Base-by-base conservation (phyloP, 2,888 invertebrate genomes). In the Nowickia ferox region DNA sequence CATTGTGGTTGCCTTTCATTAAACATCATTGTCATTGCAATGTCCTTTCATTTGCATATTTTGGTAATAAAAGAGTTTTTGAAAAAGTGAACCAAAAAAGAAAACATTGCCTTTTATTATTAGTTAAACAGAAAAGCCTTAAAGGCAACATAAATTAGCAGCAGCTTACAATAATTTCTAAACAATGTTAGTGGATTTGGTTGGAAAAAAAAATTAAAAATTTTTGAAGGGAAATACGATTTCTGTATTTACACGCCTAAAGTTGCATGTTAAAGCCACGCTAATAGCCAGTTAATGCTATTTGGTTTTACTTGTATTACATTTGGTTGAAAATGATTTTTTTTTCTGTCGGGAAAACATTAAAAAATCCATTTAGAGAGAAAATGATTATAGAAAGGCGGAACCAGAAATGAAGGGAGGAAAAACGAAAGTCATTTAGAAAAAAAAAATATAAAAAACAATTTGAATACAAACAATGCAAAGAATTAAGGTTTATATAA, bases 31-130 rank as follows among this genome's bases (percentile, higher is more conserved):
- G 38, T 38, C 61, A 75, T 48, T 63, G 63, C 38, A 44, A 59
- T 78, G 85, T 77, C 72, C 61, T 40, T 77, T 77, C 51, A 84
- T 84, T 85, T 85, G 68, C 84, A 81, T 85, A 81, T 85, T 85
- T 81, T 74, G 22, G 11, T 74, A 74, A 84, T 77, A 77, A 74
- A 30, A 66, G 48, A 30, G 15, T 53, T 75, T 72, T 84, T 75
- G 3, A 6, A 65, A 66, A 78, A 65, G n/a, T n/a, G 13, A 42
- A 13, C 5, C 13, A 15, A 3, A 19, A 40, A 44, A 65, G 40
- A 9, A n/a, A 9, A 48, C 57, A 40, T 11, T 51, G 42, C 30
- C 30, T 17, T 57, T 51, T 59, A 46, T 51, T 59, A 46, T 69
- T 46, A 57, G 51, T 68, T 68, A 11, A 22, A 53, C 8, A 19